Conservation (phyloP, 2,797 vertebrate species). For the Rhinella marina region DNA sequence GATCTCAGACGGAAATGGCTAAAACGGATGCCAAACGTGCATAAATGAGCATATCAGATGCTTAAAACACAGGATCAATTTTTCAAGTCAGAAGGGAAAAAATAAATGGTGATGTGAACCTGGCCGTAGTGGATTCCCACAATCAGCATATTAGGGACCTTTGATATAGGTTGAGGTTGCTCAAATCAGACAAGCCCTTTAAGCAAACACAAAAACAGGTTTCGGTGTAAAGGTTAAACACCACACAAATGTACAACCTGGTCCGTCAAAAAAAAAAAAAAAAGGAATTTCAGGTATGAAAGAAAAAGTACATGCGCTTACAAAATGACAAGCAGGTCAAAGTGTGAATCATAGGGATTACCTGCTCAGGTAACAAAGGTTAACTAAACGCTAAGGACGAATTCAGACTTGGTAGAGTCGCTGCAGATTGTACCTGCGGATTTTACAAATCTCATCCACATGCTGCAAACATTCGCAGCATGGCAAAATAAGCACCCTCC, state of each 20-base stretch:
- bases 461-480: too few species aligned
- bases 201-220: neutral
- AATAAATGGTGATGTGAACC: too few species aligned
- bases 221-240: neutral
- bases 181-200: neutral
- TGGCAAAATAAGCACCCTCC: too few species aligned
- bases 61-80: too few species aligned
- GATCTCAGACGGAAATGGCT: too few species aligned
- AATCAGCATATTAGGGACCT: neutral
- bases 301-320: neutral
- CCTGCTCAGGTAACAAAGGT: neutral
- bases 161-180: neutral
- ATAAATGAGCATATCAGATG: too few species aligned
- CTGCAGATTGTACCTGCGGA: too few species aligned
- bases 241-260: neutral
- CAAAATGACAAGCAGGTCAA: neutral
- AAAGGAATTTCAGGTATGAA: slow-evolving; percentile 28
- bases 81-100: too few species aligned
- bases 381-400: neutral
- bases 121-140: neutral
- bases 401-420: too few species aligned
- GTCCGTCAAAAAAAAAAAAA: neutral
- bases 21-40: too few species aligned
- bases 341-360: neutral
- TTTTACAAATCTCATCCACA: too few species aligned